A percentile compares a stretch with the other conserved stretches of the same genome.
These are phyloP conservation scores for Holcopasites calliopsidis DNA, from an alignment of 1,140 invertebrate species.

Conservation along the genomic window DNA sequence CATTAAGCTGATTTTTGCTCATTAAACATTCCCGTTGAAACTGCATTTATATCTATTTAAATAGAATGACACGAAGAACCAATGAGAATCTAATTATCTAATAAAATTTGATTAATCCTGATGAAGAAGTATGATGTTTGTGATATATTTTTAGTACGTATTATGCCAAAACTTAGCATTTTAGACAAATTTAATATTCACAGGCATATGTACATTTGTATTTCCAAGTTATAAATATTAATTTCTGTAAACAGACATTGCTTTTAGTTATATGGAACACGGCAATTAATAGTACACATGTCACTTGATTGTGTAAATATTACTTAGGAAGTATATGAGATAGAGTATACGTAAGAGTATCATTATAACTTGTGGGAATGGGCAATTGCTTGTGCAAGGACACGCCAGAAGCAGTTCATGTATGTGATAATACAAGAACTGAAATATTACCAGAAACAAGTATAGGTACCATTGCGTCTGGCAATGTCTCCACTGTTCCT, in stretches of 20 bases:
- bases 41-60: conserved; percentile 41
- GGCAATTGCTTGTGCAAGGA: conserved; percentile 84
- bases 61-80: neutral
- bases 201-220: neutral
- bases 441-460: conserved; percentile 69
- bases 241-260: neutral
- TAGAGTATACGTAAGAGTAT: conserved; percentile 32
- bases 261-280: conserved; percentile 44
- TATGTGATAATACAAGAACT: conserved; percentile 68
- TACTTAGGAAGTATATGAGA: conserved; percentile 32
- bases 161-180: neutral
- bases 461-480: conserved; percentile 61
- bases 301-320: conserved; percentile 50
- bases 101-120: conserved; percentile 28
- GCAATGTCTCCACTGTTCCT: conserved; percentile 54
- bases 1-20: conserved; percentile 30
- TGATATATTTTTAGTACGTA: conserved; percentile 49
- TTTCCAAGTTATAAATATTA: neutral
- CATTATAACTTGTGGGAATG: conserved; percentile 77
- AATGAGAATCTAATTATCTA: conserved; percentile 32
- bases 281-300: conserved; percentile 31
- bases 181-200: neutral
- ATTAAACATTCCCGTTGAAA: neutral
- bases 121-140: conserved; percentile 37
- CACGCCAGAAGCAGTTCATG: conserved; percentile 75